Percentiles rank a stretch among this genome's conserved stretches.
phyloP scores from a whole-genome alignment of 2,797 vertebrate genomes.

The Falco cherrug region DNA sequence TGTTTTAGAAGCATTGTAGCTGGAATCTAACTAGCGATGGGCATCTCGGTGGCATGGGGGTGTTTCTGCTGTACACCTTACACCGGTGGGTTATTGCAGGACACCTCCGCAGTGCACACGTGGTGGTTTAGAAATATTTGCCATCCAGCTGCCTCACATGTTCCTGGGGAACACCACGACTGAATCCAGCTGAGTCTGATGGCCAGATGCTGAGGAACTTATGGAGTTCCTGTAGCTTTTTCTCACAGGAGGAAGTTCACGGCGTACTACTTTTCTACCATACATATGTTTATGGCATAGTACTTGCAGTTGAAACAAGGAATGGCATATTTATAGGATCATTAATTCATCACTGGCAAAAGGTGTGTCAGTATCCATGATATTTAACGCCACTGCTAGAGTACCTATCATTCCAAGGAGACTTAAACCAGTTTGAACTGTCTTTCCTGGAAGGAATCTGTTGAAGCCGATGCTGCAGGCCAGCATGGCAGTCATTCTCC shows the following conservation, averaged over 20 bases:
- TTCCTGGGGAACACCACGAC: not conserved
- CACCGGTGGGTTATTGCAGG: not conserved
- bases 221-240: not conserved
- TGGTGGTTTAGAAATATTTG: not conserved
- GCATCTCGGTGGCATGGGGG: not conserved
- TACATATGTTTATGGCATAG: too few relatives aligned
- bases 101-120: not conserved
- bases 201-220: not conserved
- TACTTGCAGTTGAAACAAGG: not conserved
- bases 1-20: not conserved
- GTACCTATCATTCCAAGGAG: not conserved
- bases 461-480: not conserved
- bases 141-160: not conserved
- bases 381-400: not conserved
- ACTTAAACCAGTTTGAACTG: not conserved
- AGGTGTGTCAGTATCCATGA: not conserved
- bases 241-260: not conserved
- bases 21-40: not conserved
- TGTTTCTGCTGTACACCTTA: not conserved
- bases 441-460: not conserved
- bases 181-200: not conserved
- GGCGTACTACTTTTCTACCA: not conserved
- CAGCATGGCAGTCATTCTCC: not conserved
- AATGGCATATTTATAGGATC: not conserved
- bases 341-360: not conserved